Evolutionary conservation across 2,888 invertebrate genomes (phyloP).

Genomic region (Horisme vitalbata): DNA sequence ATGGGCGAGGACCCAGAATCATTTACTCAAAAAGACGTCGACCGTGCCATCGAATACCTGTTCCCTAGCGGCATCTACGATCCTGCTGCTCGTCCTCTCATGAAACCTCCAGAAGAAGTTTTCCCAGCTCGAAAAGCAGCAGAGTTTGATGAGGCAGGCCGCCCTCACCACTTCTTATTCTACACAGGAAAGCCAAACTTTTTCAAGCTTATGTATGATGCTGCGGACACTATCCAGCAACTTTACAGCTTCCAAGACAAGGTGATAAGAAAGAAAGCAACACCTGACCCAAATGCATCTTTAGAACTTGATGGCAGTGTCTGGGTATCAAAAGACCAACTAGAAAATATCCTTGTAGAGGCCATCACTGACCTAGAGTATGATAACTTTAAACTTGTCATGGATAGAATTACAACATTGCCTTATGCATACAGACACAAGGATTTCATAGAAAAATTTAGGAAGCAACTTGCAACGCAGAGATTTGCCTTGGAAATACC

Average conservation of each 20-base stretch:
- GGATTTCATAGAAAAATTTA: conserved; percentile 89
- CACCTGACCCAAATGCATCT: conserved; percentile 82
- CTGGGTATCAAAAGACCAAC: conserved; percentile 86
- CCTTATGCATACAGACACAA: conserved; percentile 87
- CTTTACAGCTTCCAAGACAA: conserved; percentile 88
- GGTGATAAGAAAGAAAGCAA: conserved; percentile 84
- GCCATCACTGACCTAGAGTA: conserved; percentile 86
- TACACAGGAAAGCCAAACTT: conserved; percentile 95
- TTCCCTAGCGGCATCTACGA: conserved; percentile 97
- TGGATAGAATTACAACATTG: conserved; percentile 87
- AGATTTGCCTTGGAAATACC: conserved; percentile 84
- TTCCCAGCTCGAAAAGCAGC: conserved; percentile 93
- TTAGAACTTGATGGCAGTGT: conserved; percentile 63
- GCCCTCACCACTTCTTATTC: conserved; percentile 95
- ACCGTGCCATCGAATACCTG: conserved; percentile 95
- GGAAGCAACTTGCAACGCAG: conserved; percentile 83
- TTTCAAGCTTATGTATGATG: conserved; percentile 91
- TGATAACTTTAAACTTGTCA: conserved; percentile 86
- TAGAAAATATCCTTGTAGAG: conserved; percentile 87
- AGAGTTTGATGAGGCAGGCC: conserved; percentile 94
- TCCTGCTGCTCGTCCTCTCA: conserved; percentile 91
- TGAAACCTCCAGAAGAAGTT: conserved; percentile 95
- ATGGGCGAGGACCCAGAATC: conserved; percentile 97
- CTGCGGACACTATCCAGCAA: conserved; percentile 86
- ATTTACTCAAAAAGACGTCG: conserved; percentile 93